phyloP scores from a whole-genome alignment of 2,888 invertebrate genomes.

The Theretra japonica region DNA sequence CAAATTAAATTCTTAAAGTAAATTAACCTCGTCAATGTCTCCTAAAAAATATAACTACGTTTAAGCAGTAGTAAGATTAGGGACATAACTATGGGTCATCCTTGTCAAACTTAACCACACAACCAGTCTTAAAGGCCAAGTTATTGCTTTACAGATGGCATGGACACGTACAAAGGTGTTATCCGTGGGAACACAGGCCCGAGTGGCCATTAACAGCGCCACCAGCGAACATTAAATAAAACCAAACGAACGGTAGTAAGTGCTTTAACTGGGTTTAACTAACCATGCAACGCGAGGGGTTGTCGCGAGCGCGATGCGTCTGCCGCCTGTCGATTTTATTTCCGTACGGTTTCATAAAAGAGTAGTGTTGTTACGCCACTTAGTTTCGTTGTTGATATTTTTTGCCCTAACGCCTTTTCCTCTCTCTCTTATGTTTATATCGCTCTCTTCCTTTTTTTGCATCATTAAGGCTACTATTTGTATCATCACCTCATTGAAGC shows the following conservation, averaged over 20 bases:
- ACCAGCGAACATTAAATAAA: slow-evolving; percentile 18
- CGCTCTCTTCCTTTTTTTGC: no score
- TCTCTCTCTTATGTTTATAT: no score
- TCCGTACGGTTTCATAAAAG: not conserved
- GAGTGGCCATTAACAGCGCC: not conserved
- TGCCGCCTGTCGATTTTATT: not conserved
- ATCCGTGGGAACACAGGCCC: not conserved
- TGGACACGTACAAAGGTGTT: not conserved
- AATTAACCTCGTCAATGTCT: no score
- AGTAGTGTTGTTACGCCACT: not conserved
- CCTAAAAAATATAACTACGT: no score
- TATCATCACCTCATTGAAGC: not conserved
- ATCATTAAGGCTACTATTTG: not conserved
- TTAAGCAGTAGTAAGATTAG: no score
- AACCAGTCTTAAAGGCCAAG: not conserved
- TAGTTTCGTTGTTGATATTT: not conserved
- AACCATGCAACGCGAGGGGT: slow-evolving; percentile 34
- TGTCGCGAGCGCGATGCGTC: not conserved
- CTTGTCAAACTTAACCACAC: no score
- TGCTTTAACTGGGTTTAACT: slow-evolving; percentile 37
- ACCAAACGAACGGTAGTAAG: slow-evolving; percentile 36
- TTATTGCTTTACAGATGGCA: not conserved
- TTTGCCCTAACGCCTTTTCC: no score
- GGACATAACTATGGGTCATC: no score
- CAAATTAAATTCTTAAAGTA: no score